A percentile compares a stretch with the other conserved stretches of the same genome.
Conservation (phyloP, 2,797 vertebrate species). For the Hoplostethus mediterraneus region DNA sequence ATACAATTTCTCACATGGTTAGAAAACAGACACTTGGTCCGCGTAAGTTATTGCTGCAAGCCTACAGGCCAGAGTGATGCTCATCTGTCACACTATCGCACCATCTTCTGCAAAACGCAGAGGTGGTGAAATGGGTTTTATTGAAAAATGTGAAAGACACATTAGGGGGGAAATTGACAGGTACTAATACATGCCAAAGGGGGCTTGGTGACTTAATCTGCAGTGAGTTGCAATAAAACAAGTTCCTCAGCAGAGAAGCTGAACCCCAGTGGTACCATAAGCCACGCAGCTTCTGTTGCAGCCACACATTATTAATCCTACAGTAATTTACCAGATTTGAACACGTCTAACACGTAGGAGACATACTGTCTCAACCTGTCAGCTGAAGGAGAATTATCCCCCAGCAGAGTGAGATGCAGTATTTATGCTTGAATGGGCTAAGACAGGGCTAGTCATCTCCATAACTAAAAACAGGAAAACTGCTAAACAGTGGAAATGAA, state of each 20-base stretch:
- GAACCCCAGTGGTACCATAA: neutral
- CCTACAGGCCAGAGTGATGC: conserved; percentile 59
- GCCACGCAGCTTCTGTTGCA: conserved; percentile 28
- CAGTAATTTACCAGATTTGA: conserved; percentile 19
- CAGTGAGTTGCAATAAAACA: conserved; percentile 29
- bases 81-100: conserved; percentile 79
- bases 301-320: conserved; percentile 11
- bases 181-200: conserved; percentile 61
- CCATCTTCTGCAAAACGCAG: conserved; percentile 65
- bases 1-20: conserved; percentile 68
- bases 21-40: conserved; percentile 61
- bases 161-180: conserved; percentile 59
- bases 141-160: conserved; percentile 70
- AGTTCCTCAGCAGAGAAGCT: conserved; percentile 15
- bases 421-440: conserved; percentile 31
- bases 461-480: conserved; percentile 22
- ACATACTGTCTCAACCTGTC: conserved; percentile 21
- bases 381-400: conserved; percentile 33
- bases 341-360: conserved; percentile 8
- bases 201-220: conserved; percentile 51
- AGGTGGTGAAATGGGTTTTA: conserved; percentile 73
- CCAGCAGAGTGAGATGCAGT: conserved; percentile 8
- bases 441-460: neutral
- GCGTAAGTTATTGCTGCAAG: conserved; percentile 71
- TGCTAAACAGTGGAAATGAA: conserved; percentile 27